Evolutionary conservation across 2,113 vertebrate species (phyloP).

Genomic region (Otocyon megalotis): DNA sequence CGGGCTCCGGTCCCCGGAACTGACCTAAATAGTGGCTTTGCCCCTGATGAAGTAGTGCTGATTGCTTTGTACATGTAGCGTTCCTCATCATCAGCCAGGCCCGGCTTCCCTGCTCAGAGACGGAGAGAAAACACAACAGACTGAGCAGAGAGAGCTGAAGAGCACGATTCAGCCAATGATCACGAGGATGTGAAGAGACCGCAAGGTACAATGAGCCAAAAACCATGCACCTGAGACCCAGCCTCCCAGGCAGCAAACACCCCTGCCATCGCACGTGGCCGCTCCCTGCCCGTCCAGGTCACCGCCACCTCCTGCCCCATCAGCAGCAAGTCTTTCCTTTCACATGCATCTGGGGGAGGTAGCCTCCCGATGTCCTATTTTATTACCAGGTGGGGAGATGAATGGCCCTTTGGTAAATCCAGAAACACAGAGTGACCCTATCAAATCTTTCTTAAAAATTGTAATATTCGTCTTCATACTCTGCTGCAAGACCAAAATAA

Average conservation of each 20-base stretch:
- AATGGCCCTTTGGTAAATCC: slow-evolving; percentile 36
- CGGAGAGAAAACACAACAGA: slow-evolving; percentile 56
- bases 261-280: background rate
- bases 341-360: background rate
- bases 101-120: slow-evolving; percentile 71
- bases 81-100: slow-evolving; percentile 71
- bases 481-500: slow-evolving; percentile 55
- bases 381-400: slow-evolving; percentile 2
- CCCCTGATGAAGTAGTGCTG: slow-evolving; percentile 72
- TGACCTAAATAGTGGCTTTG: slow-evolving; percentile 63
- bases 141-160: slow-evolving; percentile 68
- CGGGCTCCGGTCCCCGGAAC: background rate
- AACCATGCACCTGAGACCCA: background rate
- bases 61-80: slow-evolving; percentile 66
- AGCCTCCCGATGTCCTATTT: background rate
- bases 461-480: slow-evolving; percentile 46
- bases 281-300: slow-evolving; percentile 43
- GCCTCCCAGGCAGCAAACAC: slow-evolving; percentile 56
- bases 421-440: background rate
- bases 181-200: slow-evolving; percentile 74
- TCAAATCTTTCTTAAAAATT: background rate
- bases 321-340: background rate
- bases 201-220: slow-evolving; percentile 70
- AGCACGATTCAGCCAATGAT: slow-evolving; percentile 64
- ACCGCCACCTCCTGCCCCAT: slow-evolving; percentile 8